Percentiles rank a stretch among this genome's conserved stretches.
Evolutionary conservation across 2,113 vertebrate genomes (phyloP).

Genomic region (Pavo muticus): DNA sequence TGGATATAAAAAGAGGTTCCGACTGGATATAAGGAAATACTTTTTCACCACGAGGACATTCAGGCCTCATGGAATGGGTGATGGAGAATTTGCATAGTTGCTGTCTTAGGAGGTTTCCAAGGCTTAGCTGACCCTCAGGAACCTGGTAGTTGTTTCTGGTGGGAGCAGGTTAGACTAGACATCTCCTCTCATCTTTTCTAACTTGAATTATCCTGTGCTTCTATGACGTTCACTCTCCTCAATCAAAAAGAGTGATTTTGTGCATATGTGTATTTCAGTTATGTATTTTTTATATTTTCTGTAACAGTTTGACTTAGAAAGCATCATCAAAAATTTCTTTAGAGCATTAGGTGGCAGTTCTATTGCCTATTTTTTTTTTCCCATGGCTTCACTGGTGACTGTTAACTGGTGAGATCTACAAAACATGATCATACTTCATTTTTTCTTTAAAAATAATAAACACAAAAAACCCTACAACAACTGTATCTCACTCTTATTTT

Average conservation of each 20-base stretch:
- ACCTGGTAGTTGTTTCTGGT: not conserved
- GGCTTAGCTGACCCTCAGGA: not conserved
- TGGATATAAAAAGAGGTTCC: not conserved
- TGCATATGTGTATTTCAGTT: not conserved
- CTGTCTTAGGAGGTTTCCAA: not conserved
- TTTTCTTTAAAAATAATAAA: too few relatives aligned
- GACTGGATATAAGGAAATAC: not conserved
- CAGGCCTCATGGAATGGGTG: not conserved
- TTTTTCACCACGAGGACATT: not conserved
- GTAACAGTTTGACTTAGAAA: conserved; percentile 1
- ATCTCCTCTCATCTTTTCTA: not conserved
- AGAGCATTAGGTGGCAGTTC: not conserved
- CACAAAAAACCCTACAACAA: too few relatives aligned
- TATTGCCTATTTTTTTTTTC: not conserved
- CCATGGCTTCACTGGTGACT: not conserved
- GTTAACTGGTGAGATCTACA: not conserved
- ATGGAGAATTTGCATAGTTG: not conserved
- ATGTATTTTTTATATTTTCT: not conserved
- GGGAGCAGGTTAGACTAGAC: not conserved
- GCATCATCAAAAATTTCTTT: not conserved
- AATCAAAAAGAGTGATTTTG: not conserved
- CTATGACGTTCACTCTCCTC: not conserved
- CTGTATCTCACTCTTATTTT: not conserved
- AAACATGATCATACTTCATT: not conserved
- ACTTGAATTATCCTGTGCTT: not conserved